These are phyloP conservation scores for Trachelus troglodyta DNA, from an alignment of 2,888 invertebrate genomes.

Conservation along the genomic window DNA sequence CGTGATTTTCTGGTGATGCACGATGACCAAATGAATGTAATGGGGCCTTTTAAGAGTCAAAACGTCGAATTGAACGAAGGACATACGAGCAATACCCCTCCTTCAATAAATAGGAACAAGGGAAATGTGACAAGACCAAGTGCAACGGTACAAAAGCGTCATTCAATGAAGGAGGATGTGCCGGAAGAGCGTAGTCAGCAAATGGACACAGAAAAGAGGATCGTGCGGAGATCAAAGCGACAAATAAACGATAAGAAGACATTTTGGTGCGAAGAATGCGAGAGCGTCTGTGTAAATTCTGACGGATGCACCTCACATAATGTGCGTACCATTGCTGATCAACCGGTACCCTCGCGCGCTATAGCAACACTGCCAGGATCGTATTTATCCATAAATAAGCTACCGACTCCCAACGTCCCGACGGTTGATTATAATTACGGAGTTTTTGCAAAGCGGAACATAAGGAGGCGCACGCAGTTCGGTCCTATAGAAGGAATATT, in stretches of 20 bases:
- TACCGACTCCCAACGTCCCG: conserved; percentile 44
- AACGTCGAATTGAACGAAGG: conserved; percentile 42
- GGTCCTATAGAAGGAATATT: conserved; percentile 83
- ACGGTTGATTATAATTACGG: conserved; percentile 65
- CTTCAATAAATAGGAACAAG: conserved; percentile 21
- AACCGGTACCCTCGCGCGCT: conserved; percentile 79
- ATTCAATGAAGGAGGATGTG: not conserved
- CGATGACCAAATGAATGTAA: conserved; percentile 61
- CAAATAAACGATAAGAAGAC: conserved; percentile 53
- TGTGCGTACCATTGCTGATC: conserved; percentile 72
- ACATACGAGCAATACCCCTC: conserved; percentile 24
- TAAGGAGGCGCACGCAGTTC: conserved; percentile 80
- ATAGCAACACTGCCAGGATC: conserved; percentile 81
- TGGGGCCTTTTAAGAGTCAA: conserved; percentile 54
- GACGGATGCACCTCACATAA: conserved; percentile 59
- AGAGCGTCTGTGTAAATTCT: conserved; percentile 52
- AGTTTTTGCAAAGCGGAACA: conserved; percentile 77
- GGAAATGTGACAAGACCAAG: conserved; percentile 12
- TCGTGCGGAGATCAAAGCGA: conserved; percentile 49
- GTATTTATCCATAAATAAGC: conserved; percentile 71
- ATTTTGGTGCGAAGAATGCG: conserved; percentile 65
- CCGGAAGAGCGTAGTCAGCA: conserved; percentile 31
- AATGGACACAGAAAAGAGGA: conserved; percentile 35
- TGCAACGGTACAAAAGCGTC: not conserved
- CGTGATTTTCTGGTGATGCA: conserved; percentile 63